A percentile compares a stretch with the other conserved stretches of the same genome.
Conservation (phyloP, 2,113 vertebrate genomes). For the Pomatorhinus ruficollis region DNA sequence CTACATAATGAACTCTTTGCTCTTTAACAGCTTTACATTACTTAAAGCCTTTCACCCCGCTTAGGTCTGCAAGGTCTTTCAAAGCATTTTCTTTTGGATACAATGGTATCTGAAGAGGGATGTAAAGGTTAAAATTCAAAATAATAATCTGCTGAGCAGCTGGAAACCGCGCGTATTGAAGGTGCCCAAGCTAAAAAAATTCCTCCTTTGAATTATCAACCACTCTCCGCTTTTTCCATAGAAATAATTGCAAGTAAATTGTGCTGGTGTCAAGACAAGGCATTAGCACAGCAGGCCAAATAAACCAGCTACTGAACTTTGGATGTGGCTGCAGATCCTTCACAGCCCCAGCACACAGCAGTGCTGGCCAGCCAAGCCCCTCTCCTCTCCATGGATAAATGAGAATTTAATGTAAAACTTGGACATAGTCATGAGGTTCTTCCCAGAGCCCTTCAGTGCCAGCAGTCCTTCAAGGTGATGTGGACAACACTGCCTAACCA, state of each 20-base stretch:
- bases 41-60: not conserved
- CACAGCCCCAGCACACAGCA: fast-evolving
- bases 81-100: not conserved
- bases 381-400: not conserved
- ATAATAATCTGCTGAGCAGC: not conserved
- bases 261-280: not conserved
- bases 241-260: not conserved
- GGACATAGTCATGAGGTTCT: not conserved
- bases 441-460: not conserved
- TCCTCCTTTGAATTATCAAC: not conserved
- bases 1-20: constrained; percentile 9
- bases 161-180: not conserved
- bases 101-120: not conserved
- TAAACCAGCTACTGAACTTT: not conserved
- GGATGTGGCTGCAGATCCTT: not conserved
- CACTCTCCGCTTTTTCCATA: not conserved
- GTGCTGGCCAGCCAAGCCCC: not conserved
- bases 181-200: not conserved
- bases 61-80: constrained; percentile 1
- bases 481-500: not conserved
- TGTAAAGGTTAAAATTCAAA: constrained; percentile 19
- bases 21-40: constrained; percentile 19
- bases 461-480: fast-evolving
- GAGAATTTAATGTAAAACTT: not conserved
- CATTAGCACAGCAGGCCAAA: not conserved